Evolutionary conservation across 2,888 invertebrate genomes (phyloP).

Genomic region (Caenorhabditis panamensis): DNA sequence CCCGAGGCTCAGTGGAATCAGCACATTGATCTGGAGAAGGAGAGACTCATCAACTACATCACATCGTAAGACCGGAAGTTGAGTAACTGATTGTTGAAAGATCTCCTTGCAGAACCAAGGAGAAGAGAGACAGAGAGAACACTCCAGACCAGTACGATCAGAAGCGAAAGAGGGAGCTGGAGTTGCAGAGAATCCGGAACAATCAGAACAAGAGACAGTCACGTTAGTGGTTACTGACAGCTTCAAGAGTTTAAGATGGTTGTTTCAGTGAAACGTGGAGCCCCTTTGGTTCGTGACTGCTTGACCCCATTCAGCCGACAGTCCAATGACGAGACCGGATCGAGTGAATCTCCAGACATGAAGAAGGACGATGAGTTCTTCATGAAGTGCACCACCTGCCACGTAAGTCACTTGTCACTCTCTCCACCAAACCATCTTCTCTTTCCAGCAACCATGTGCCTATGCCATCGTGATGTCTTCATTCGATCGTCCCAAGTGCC

Average conservation of each 20-base stretch:
- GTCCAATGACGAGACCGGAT: conserved; percentile 71
- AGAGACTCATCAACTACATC: conserved; percentile 66
- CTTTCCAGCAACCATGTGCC: conserved; percentile 56
- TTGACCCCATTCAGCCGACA: conserved; percentile 71
- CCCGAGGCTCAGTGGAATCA: conserved; percentile 66
- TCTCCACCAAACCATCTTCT: background rate
- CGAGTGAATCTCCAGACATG: conserved; percentile 68
- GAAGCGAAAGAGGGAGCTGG: conserved; percentile 69
- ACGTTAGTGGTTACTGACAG: conserved; percentile 45
- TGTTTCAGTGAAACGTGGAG: conserved; percentile 67
- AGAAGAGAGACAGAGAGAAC: conserved; percentile 40
- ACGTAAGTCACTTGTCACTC: conserved; percentile 34
- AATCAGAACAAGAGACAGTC: conserved; percentile 75
- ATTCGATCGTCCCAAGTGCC: conserved; percentile 75
- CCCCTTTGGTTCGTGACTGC: conserved; percentile 62
- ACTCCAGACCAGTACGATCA: conserved; percentile 54
- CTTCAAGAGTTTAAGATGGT: background rate
- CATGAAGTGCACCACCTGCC: conserved; percentile 66
- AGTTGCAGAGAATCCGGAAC: conserved; percentile 69
- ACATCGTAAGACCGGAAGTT: conserved; percentile 54
- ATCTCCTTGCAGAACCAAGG: conserved; percentile 32
- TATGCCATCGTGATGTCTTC: conserved; percentile 70
- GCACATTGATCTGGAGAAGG: conserved; percentile 72
- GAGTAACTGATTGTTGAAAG: background rate
- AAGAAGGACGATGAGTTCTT: conserved; percentile 68